These are phyloP conservation scores for Propithecus deckenii DNA, from an alignment of 2,797 vertebrate species.

Conservation along the genomic window DNA sequence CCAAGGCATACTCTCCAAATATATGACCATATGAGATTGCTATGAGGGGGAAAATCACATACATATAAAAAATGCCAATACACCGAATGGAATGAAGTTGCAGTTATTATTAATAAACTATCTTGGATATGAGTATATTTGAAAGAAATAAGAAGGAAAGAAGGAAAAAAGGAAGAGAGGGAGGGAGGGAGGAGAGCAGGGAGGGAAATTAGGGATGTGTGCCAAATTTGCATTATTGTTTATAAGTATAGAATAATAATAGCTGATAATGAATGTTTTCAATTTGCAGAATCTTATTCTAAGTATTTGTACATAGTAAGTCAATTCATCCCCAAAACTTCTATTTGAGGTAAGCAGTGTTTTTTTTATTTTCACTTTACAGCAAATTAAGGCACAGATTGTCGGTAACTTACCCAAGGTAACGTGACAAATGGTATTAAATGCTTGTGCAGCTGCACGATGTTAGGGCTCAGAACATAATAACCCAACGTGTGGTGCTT, in stretches of 20 bases:
- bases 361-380: not conserved
- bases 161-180: fast-evolving
- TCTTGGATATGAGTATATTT: not conserved
- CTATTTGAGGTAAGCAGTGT: not conserved
- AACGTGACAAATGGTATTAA: not conserved
- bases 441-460: not conserved
- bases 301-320: not conserved
- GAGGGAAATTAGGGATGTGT: not conserved
- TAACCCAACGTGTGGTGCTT: not conserved
- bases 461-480: not conserved
- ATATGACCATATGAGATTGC: not conserved
- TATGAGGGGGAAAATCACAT: not conserved
- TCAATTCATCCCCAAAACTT: not conserved
- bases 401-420: not conserved
- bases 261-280: not conserved
- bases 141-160: not conserved
- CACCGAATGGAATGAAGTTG: not conserved
- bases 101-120: not conserved
- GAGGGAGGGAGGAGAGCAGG: fast-evolving
- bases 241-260: not conserved
- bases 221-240: not conserved
- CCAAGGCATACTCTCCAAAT: not conserved
- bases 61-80: not conserved
- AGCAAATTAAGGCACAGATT: not conserved
- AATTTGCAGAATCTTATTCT: not conserved